Percentiles rank a stretch among this genome's conserved stretches.
These are phyloP conservation scores for Conus ventricosus DNA, from an alignment of 1,140 invertebrate species.

Conservation along the genomic window DNA sequence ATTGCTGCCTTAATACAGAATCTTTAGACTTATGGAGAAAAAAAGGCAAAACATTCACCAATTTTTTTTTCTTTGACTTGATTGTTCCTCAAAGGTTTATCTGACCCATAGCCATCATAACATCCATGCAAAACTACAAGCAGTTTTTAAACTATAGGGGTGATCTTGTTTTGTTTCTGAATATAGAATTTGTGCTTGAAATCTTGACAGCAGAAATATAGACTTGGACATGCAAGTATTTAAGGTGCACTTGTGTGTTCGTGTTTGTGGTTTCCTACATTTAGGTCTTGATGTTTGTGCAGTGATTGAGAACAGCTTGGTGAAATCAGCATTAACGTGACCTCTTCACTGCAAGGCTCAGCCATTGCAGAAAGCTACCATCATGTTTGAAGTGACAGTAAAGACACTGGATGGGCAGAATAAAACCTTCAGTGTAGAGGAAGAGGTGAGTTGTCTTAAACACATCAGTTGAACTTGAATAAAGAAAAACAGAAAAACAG, in stretches of 20 bases:
- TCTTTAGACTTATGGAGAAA: no score
- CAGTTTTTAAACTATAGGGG: no score
- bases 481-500: not conserved
- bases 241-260: not conserved
- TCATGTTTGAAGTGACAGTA: conserved; percentile 89
- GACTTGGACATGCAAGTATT: no score
- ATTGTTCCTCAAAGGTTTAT: no score
- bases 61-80: no score
- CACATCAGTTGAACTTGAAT: not conserved
- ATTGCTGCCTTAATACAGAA: no score
- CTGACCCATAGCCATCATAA: no score
- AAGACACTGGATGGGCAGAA: conserved; percentile 95
- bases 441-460: conserved; percentile 83
- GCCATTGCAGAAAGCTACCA: conserved; percentile 49
- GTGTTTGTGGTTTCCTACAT: not conserved
- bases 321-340: not conserved
- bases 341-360: not conserved
- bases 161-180: no score
- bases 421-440: conserved; percentile 88
- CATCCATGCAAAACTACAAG: no score
- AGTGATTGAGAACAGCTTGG: not conserved
- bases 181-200: no score
- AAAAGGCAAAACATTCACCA: no score
- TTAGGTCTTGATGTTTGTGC: not conserved
- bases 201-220: no score